Conservation (phyloP, 2,113 vertebrate genomes). For the Equus quagga region DNA sequence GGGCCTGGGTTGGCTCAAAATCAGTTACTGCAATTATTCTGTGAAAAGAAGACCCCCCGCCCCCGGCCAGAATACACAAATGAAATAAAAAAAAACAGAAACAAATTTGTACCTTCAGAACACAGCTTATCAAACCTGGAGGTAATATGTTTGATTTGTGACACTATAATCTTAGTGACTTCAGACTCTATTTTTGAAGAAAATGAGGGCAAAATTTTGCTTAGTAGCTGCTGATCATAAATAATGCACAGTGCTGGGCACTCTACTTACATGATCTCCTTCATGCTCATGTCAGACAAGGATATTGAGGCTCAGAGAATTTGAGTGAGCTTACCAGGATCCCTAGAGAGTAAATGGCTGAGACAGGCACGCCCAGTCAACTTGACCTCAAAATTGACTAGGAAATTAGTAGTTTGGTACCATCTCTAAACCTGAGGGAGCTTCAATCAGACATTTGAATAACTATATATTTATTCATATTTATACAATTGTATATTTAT, state of each 20-base stretch:
- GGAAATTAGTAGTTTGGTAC: neutral
- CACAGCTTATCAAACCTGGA: neutral
- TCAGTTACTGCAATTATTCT: slow-evolving; percentile 84
- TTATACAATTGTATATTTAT: no score
- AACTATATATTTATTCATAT: neutral
- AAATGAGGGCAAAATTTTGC: neutral
- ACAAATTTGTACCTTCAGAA: neutral
- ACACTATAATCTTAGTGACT: neutral
- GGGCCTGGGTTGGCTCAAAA: slow-evolving; percentile 88
- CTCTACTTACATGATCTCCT: neutral
- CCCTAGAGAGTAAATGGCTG: neutral
- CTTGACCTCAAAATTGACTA: neutral
- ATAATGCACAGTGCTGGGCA: neutral
- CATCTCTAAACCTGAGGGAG: neutral
- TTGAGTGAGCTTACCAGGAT: neutral
- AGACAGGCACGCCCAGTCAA: neutral
- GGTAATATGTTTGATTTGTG: neutral
- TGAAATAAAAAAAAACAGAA: neutral
- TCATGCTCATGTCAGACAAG: neutral
- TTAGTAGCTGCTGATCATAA: neutral
- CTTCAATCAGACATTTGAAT: neutral
- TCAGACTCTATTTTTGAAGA: neutral
- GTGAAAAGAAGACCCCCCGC: neutral
- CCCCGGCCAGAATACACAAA: neutral
- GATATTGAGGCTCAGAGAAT: neutral